Evolutionary conservation across 2,113 vertebrate species (phyloP).

Genomic region (Rhinichthys klamathensis): DNA sequence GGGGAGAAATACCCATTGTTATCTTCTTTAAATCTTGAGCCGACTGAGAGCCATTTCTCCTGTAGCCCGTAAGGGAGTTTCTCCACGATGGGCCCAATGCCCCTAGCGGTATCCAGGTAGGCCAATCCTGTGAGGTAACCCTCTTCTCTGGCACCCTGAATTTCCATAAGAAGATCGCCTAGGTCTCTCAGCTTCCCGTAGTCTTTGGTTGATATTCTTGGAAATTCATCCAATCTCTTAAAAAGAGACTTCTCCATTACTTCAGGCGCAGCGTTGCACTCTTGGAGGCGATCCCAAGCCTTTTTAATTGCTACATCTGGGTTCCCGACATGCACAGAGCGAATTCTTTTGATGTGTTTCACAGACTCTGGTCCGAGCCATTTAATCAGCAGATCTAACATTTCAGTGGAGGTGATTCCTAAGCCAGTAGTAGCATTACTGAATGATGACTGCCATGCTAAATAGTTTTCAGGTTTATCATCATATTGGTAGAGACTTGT

Average conservation of each 20-base stretch:
- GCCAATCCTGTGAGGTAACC: constrained; percentile 33
- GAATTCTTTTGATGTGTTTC: constrained; percentile 25
- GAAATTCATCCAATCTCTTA: constrained; percentile 24
- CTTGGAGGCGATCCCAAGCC: constrained; percentile 18
- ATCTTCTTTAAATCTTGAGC: too few relatives aligned
- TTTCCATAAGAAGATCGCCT: constrained; percentile 49
- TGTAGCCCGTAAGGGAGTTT: too few relatives aligned
- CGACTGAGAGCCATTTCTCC: too few relatives aligned
- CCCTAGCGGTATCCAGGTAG: too few relatives aligned
- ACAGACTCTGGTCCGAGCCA: constrained; percentile 38
- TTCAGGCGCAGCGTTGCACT: constrained; percentile 42
- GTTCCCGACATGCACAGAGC: constrained; percentile 17
- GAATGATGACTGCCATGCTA: constrained; percentile 22
- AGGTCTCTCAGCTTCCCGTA: constrained; percentile 53
- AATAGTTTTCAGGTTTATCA: constrained; percentile 20
- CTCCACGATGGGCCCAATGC: too few relatives aligned
- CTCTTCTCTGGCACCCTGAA: constrained; percentile 43
- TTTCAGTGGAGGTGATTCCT: constrained; percentile 21
- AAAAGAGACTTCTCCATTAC: constrained; percentile 37
- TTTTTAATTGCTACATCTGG: constrained; percentile 28
- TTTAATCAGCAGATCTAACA: constrained; percentile 42
- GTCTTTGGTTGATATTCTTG: constrained; percentile 12
- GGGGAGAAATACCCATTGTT: too few relatives aligned
- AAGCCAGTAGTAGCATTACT: constrained; percentile 24
- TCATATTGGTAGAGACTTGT: constrained; percentile 20